Evolutionary conservation across 2,888 invertebrate genomes (phyloP), one percentile per base, ranked within the genome.

Genomic region (Pogonocherus hispidulus): DNA sequence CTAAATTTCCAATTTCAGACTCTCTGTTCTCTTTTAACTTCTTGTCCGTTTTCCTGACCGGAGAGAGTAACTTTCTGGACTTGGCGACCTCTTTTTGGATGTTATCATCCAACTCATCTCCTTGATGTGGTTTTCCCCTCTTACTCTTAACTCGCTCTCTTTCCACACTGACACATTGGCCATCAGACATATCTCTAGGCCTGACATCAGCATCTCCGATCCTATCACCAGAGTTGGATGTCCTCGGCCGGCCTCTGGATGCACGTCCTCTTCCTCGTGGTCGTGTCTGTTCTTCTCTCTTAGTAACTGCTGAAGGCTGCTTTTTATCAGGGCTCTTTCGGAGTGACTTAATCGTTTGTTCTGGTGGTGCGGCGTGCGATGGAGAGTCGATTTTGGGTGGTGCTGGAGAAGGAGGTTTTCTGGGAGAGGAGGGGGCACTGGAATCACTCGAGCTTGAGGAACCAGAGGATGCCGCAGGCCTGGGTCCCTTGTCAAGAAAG

Each of bases 401-500:
- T 59, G 76, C 63, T 64, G 74, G 57, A 20, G 73, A 54, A 65
- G 70, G 65, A 56, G 70, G 67, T 67, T 75, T 74, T 63, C 71
- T 69, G 51, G 79, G 78, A 57, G 79, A 75, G 67, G 79, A 72
- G 69, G 81, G 67, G 75, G 79, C 74, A 78, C 82, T 82, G 66
- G 87, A 87, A 76, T 87, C 87, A 74, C 87, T 88, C 77, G 86
- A 86, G 76, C 90, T 90, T 79, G 90, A 88, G 83, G 90, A 89
- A 86, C 89, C 90, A 78, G 86, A 85, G 82, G 90, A 88, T 84
- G 90, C 90, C 86, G 89, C 86, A 81, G 91, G 90, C 87, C 89
- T 90, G 88, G 90, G 88, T 88, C 89, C 91, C 91, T 91, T 92
- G 91, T 91, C 91, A 89, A 91, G 91, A 92, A 92, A 92, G 91